Evolutionary conservation across 2,888 invertebrate genomes (phyloP).

Genomic region (Unio delphinus): DNA sequence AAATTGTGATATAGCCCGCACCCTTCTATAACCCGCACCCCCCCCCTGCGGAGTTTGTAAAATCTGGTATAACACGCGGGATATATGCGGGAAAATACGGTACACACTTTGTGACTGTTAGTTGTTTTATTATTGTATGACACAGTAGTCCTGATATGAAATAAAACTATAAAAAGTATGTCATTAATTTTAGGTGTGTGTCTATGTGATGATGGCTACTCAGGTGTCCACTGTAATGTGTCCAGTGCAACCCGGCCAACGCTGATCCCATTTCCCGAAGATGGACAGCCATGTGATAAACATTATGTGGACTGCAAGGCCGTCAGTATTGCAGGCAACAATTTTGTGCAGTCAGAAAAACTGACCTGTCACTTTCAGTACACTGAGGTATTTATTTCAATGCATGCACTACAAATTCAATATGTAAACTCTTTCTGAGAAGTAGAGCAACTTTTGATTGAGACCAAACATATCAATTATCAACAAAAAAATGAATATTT

Average conservation of each 20-base stretch:
- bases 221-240: constrained; percentile 45
- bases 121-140: no score
- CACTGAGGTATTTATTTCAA: constrained; percentile 30
- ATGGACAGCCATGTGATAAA: constrained; percentile 37
- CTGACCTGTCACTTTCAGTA: constrained; percentile 45
- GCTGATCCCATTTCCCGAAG: constrained; percentile 25
- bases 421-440: no score
- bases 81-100: no score
- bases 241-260: constrained; percentile 37
- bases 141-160: background rate
- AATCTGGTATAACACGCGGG: no score
- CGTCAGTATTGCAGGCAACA: constrained; percentile 41
- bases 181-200: constrained; percentile 42
- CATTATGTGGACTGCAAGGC: constrained; percentile 34
- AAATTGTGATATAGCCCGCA: no score
- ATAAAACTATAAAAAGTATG: background rate
- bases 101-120: no score
- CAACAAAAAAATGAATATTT: no score
- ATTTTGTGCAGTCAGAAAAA: constrained; percentile 43
- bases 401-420: background rate
- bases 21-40: no score
- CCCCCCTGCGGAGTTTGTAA: no score
- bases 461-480: no score
- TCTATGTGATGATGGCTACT: constrained; percentile 45
- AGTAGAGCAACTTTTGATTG: no score